A percentile compares a stretch with the other conserved stretches of the same genome.
phyloP scores from a whole-genome alignment of 2,888 invertebrate species.

The Alsophila aescularia region DNA sequence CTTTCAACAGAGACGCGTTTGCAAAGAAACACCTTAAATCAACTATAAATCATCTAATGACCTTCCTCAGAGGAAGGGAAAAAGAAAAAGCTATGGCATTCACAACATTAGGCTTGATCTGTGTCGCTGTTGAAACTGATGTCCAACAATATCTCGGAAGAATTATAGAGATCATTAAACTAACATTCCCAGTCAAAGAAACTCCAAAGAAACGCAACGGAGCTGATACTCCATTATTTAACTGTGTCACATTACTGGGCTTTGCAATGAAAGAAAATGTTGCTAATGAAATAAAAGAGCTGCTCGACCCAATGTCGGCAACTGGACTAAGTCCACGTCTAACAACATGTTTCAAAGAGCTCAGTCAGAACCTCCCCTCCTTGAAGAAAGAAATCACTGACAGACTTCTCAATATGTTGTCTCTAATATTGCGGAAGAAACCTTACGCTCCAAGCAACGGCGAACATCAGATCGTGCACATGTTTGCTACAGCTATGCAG shows the following conservation, averaged over 20 bases:
- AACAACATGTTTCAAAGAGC: conserved; percentile 95
- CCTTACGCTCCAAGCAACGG: conserved; percentile 87
- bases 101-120: conserved; percentile 95
- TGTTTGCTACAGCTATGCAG: conserved; percentile 68
- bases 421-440: conserved; percentile 95
- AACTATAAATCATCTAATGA: conserved; percentile 91
- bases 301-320: conserved; percentile 96
- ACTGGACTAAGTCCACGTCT: conserved; percentile 95
- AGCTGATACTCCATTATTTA: conserved; percentile 94
- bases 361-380: conserved; percentile 94
- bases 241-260: conserved; percentile 96
- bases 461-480: conserved; percentile 71
- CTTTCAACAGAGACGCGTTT: conserved; percentile 94
- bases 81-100: conserved; percentile 95
- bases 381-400: conserved; percentile 96
- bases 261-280: conserved; percentile 93
- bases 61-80: conserved; percentile 90
- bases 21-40: conserved; percentile 89
- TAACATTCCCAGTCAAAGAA: conserved; percentile 90
- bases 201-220: conserved; percentile 89
- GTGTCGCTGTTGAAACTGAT: conserved; percentile 93
- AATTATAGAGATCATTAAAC: conserved; percentile 93
- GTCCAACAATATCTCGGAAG: conserved; percentile 91
- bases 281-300: conserved; percentile 90
- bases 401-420: conserved; percentile 95